Evolutionary conservation across 2,113 vertebrate species (phyloP), one percentile per base, ranked within the genome.

Genomic region (Diglossa brunneiventris): DNA sequence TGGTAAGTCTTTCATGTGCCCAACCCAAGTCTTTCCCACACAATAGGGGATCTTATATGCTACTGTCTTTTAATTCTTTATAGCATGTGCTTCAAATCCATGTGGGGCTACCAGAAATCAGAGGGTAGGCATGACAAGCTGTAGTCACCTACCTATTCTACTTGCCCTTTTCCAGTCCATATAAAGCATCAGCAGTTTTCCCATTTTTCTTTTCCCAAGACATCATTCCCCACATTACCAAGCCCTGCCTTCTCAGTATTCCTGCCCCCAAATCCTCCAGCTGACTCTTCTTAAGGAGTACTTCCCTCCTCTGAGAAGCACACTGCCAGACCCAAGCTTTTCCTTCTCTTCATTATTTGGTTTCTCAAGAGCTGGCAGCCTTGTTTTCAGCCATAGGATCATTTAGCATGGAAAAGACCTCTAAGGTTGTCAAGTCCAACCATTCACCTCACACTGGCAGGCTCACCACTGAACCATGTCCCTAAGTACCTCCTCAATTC

Each of bases 1-100:
- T 11, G 19, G 20, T 21, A 49, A 35, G 8, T 21, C 26, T 56
- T 47, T 21, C 19, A 5, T 24, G 8, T 70, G 33, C 7, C 24
- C 20, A 22, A 67, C 4, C 31, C 9, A 6, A 18, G 15, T 39
- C 39, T 46, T 74, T 49, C 28, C 44, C 47, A 35, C 31, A 27
- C 2, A 6, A 28, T 0, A 47, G 16, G 8, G 11, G 11, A 42
- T 37, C 27, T 77, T 81, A 42, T 24, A 20, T 19, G 8, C 22
- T 49, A 33, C 52, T 46, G 18, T 26, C 49, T 70, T 90, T 19
- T 35, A 77, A 3, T 44, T 58, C 23, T 75, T 68, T 12, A 44
- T 1, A 67, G 35, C 10, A 11, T 0, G 1, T 42, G 20, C 47
- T 89, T 42, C 56, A 91, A 62, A 75, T 50, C 39, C 13, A 14